phyloP scores from a whole-genome alignment of 2,797 vertebrate species.

The Otus scops region DNA sequence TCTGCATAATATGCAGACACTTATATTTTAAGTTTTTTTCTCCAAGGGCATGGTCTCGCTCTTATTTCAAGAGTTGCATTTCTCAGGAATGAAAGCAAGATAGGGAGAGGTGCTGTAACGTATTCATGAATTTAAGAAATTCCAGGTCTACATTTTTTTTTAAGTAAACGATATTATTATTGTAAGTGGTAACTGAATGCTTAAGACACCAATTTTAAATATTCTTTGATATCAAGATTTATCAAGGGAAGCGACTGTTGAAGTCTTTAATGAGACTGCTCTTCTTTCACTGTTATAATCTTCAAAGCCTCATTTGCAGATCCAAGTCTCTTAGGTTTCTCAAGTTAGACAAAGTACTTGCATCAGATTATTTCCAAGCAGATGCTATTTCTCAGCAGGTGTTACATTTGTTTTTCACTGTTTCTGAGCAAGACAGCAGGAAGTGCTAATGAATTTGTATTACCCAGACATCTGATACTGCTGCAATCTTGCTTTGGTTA shows the following conservation, averaged over 20 bases:
- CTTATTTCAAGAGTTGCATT: background rate
- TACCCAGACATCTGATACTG: conserved; percentile 58
- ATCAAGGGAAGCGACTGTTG: background rate
- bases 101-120: background rate
- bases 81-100: background rate
- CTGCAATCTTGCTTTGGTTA: conserved; percentile 38
- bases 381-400: conserved; percentile 74
- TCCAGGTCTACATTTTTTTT: background rate
- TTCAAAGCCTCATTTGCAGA: conserved; percentile 43
- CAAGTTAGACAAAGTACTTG: conserved; percentile 63
- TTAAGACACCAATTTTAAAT: background rate
- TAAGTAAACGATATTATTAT: background rate
- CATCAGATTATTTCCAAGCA: conserved; percentile 71
- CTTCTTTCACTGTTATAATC: conserved; percentile 10
- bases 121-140: background rate
- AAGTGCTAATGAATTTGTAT: conserved; percentile 69
- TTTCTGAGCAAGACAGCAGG: conserved; percentile 69
- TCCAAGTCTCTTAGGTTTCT: conserved; percentile 24
- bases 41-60: background rate
- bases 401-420: conserved; percentile 72
- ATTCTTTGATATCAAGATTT: background rate
- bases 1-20: background rate
- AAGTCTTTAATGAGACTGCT: background rate
- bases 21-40: background rate
- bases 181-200: background rate